Evolutionary conservation across 2,113 vertebrate species (phyloP).

Genomic region (Delphinapterus leucas): DNA sequence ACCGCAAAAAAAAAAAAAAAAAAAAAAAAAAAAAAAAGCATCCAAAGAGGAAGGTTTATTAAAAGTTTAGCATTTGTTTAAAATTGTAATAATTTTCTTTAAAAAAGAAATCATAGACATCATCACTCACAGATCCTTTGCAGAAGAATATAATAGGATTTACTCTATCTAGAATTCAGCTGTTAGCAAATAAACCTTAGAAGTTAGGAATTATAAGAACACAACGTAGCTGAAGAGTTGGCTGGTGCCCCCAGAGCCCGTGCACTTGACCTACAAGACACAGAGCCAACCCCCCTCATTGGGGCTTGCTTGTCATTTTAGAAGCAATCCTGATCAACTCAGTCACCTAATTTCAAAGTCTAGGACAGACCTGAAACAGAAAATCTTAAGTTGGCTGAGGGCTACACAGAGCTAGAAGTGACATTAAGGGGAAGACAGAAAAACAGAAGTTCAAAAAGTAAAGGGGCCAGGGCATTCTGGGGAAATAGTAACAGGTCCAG

Average conservation of each 20-base stretch:
- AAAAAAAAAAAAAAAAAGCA: background rate
- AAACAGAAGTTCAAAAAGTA: background rate
- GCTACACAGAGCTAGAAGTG: background rate
- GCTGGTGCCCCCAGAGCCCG: too few relatives aligned
- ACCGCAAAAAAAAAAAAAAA: too few relatives aligned
- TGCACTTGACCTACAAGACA: background rate
- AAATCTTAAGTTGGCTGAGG: background rate
- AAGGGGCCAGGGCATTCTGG: accelerated
- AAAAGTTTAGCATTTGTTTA: background rate
- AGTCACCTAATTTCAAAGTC: background rate
- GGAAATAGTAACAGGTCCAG: too few relatives aligned
- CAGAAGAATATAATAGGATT: background rate
- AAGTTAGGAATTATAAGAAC: background rate
- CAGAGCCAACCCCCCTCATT: accelerated
- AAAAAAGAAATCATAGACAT: background rate
- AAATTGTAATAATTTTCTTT: background rate
- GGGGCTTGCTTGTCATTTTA: background rate
- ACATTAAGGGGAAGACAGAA: too few relatives aligned
- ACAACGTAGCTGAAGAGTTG: background rate
- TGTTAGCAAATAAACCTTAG: background rate
- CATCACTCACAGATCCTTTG: background rate
- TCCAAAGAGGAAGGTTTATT: background rate
- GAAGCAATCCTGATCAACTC: background rate
- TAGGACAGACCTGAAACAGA: background rate
- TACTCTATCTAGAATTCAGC: background rate